phyloP scores from a whole-genome alignment of 2,888 invertebrate species.

The Macaria notata region DNA sequence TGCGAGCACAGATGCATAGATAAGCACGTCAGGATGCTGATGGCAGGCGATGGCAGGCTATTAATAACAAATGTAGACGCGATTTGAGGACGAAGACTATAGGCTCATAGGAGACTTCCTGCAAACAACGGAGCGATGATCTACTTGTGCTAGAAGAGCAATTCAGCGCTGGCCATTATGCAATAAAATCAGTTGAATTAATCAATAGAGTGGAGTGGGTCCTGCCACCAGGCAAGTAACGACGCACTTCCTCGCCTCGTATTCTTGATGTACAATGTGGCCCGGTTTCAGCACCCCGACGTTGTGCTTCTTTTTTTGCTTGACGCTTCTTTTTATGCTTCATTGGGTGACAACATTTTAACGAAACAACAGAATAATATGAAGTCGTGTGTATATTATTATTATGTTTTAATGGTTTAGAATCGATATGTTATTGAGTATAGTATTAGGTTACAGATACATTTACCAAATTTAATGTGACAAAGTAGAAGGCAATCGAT shows the following conservation, averaged over 20 bases:
- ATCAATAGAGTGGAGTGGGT: conserved; percentile 75
- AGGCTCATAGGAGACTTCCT: conserved; percentile 14
- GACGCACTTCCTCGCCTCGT: conserved; percentile 33
- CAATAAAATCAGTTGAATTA: conserved; percentile 77
- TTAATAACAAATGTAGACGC: conserved; percentile 4
- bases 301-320: not conserved
- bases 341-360: too few species aligned
- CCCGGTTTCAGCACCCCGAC: conserved; percentile 35
- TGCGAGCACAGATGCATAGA: conserved; percentile 20
- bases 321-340: too few species aligned
- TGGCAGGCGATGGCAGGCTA: conserved; percentile 12
- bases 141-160: conserved; percentile 45
- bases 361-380: too few species aligned
- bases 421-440: too few species aligned
- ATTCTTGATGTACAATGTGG: conserved; percentile 28
- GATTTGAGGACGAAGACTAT: conserved; percentile 11
- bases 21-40: conserved; percentile 14
- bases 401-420: not conserved
- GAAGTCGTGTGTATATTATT: too few species aligned
- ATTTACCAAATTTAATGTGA: too few species aligned
- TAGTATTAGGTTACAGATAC: too few species aligned
- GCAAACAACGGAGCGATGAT: conserved; percentile 31
- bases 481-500: too few species aligned
- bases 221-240: conserved; percentile 43
- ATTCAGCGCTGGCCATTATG: conserved; percentile 61